These are phyloP conservation scores for Acanthosepion lycidas DNA, from an alignment of 2,888 invertebrate genomes.

Conservation along the genomic window DNA sequence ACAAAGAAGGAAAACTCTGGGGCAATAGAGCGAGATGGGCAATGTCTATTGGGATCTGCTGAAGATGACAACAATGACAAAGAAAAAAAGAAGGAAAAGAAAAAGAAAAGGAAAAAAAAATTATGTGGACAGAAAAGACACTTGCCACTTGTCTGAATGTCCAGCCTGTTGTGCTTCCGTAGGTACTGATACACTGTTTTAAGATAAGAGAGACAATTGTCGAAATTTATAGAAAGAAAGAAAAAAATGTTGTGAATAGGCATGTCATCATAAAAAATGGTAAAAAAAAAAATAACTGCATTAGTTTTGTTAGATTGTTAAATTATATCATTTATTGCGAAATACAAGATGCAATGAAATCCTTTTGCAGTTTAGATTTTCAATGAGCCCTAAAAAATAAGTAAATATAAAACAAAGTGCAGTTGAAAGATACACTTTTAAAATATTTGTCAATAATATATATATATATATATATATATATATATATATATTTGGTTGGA, in stretches of 20 bases:
- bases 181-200: slow-evolving; percentile 2
- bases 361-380: too few relatives aligned
- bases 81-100: background rate
- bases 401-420: too few relatives aligned
- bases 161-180: slow-evolving; percentile 41
- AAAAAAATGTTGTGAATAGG: background rate
- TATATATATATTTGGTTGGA: too few relatives aligned
- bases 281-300: background rate
- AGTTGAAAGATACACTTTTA: too few relatives aligned
- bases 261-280: background rate
- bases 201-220: slow-evolving; percentile 33
- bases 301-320: too few relatives aligned
- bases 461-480: too few relatives aligned
- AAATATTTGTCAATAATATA: too few relatives aligned
- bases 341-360: too few relatives aligned
- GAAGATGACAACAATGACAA: background rate
- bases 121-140: background rate
- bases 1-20: background rate
- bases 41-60: background rate
- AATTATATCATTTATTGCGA: too few relatives aligned
- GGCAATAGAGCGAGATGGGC: background rate
- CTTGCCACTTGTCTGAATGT: slow-evolving; percentile 36
- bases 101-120: too few relatives aligned
- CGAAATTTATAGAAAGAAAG: background rate
- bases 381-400: too few relatives aligned